Conservation (phyloP, 2,113 vertebrate genomes). For the Picathartes gymnocephalus region DNA sequence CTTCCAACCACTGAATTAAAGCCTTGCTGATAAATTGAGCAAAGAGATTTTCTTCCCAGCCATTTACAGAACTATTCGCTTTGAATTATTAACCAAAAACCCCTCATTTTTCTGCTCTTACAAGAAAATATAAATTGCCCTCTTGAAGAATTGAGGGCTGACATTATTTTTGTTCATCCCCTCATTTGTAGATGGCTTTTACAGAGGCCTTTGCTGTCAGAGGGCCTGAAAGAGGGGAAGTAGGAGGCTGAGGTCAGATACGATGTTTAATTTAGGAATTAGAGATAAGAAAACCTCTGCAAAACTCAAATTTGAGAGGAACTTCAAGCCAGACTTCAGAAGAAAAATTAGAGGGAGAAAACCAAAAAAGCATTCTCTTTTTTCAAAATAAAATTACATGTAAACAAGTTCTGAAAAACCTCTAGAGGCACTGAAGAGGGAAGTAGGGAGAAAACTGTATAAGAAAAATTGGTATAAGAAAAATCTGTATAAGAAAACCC, state of each 20-base stretch:
- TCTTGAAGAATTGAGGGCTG: background rate
- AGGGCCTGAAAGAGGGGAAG: background rate
- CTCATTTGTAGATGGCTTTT: background rate
- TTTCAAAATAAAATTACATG: background rate
- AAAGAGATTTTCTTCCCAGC: background rate
- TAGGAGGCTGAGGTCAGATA: background rate
- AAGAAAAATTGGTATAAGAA: background rate
- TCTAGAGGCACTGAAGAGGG: background rate
- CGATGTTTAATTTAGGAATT: background rate
- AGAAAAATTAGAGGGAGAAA: background rate
- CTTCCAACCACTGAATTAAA: background rate
- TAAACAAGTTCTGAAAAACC: background rate
- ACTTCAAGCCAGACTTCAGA: background rate
- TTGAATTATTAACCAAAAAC: background rate
- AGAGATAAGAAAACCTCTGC: background rate
- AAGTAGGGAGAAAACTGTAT: background rate
- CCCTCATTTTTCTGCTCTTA: background rate
- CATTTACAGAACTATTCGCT: background rate
- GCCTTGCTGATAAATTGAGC: background rate
- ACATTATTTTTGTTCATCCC: background rate
- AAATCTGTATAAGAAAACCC: background rate
- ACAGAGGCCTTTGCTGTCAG: background rate
- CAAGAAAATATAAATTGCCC: background rate
- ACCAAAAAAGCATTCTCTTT: background rate
- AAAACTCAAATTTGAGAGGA: background rate